Evolutionary conservation across 2,113 vertebrate genomes (phyloP), one percentile per base, ranked within the genome.

Genomic region (Oryzias javanicus): DNA sequence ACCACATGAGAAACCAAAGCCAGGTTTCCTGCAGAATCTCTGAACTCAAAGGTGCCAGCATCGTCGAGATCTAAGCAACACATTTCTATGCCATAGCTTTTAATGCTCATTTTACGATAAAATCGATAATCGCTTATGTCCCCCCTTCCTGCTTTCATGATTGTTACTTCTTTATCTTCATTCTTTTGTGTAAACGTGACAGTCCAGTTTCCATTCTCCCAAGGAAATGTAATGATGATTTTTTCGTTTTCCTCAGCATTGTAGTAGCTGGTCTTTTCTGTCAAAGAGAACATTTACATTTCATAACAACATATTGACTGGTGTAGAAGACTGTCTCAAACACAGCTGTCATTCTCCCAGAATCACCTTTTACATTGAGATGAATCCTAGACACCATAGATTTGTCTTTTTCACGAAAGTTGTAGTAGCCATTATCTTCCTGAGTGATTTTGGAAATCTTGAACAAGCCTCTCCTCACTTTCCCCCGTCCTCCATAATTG

Each of bases 381-480:
- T 1, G 10, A 14, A 5, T 50, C 51, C 67, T 62, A 2, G 4
- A 18, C n/a, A 57, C 0, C 14, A 83, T 2, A 29, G 3, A 4
- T 0, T 55, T n/a, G 40, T 74, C 51, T 15, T 57, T 42, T n/a
- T 1, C 1, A 20, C 76, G 67, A 16, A 86, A 20, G 22, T 49
- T 74, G 69, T 88, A 86, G 75, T 57, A 74, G 44, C 86, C 81
- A 0, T 3, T 63, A 67, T 88, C 78, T 50, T 16, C 17, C 18
- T 64, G 81, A 18, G 44, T 78, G 27, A 82, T 1, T 0, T 41
- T 0, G 1, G 0, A 4, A 0, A 84, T 52, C 25, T n/a, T 1
- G 57, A 42, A 81, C 2, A 0, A 0, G 15, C 0, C 1, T 2
- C 0, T 0, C 0, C 2, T 25, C 4, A 70, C 0, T 14, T 0